phyloP scores from a whole-genome alignment of 2,797 vertebrate species.

The Smutsia gigantea region DNA sequence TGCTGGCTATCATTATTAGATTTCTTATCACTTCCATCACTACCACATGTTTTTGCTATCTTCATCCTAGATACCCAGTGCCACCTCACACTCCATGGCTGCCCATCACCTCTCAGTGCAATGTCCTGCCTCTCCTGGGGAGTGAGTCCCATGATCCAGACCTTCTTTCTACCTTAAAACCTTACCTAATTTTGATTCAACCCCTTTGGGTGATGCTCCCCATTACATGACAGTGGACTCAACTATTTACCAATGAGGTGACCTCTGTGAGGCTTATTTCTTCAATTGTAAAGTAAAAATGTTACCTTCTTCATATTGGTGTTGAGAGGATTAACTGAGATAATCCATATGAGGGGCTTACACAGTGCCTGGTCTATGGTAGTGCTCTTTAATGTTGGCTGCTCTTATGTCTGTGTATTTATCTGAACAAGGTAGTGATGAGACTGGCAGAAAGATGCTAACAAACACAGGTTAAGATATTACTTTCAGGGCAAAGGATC shows the following conservation, averaged over 20 bases:
- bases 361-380: background rate
- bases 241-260: background rate
- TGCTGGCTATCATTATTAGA: background rate
- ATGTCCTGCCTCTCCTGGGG: background rate
- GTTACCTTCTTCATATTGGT: background rate
- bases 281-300: conserved; percentile 36
- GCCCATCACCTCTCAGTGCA: background rate
- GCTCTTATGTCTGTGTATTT: background rate
- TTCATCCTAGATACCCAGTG: background rate
- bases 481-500: background rate
- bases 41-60: background rate
- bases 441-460: background rate
- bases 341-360: background rate
- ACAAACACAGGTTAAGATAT: background rate
- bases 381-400: background rate
- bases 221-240: background rate
- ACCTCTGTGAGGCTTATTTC: background rate
- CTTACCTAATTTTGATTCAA: conserved; percentile 7
- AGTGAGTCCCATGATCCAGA: background rate
- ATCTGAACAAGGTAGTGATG: background rate
- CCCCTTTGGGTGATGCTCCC: background rate
- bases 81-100: background rate
- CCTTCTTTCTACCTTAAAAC: background rate
- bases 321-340: conserved; percentile 16
- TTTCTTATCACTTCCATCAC: background rate